Evolutionary conservation across 2,888 invertebrate genomes (phyloP).

Genomic region (Metalampra italica): DNA sequence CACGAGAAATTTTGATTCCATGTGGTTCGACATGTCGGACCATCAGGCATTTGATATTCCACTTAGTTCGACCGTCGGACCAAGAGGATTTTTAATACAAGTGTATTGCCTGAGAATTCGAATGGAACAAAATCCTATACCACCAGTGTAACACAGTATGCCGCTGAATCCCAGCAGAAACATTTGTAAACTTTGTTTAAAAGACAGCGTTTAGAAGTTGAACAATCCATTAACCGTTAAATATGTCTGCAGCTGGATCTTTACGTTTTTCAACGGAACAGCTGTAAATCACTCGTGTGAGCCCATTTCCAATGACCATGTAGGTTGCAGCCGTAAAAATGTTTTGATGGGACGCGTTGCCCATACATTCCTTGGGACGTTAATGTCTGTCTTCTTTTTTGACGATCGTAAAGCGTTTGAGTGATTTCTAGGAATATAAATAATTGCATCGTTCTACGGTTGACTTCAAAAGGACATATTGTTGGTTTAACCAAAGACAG

Average conservation of each 20-base stretch:
- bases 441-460: constrained; percentile 31
- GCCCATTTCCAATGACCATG: constrained; percentile 55
- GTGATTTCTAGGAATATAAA: constrained; percentile 62
- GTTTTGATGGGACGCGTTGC: constrained; percentile 55
- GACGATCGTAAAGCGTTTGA: constrained; percentile 53
- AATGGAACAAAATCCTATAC: too few relatives aligned
- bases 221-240: constrained; percentile 28
- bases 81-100: too few relatives aligned
- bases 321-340: constrained; percentile 52
- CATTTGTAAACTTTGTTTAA: background rate
- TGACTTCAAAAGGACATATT: constrained; percentile 57
- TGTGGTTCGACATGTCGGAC: too few relatives aligned
- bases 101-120: background rate
- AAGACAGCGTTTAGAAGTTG: constrained; percentile 2
- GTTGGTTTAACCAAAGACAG: constrained; percentile 20
- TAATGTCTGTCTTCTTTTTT: constrained; percentile 48
- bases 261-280: constrained; percentile 57
- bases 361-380: constrained; percentile 52
- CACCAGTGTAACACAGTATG: too few relatives aligned
- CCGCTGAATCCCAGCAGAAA: background rate
- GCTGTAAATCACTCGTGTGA: constrained; percentile 57
- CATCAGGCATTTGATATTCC: too few relatives aligned
- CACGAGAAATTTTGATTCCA: too few relatives aligned
- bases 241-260: constrained; percentile 65
- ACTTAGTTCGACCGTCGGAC: too few relatives aligned